Evolutionary conservation across 2,797 vertebrate species (phyloP).

Genomic region (Ispidina lecontei): DNA sequence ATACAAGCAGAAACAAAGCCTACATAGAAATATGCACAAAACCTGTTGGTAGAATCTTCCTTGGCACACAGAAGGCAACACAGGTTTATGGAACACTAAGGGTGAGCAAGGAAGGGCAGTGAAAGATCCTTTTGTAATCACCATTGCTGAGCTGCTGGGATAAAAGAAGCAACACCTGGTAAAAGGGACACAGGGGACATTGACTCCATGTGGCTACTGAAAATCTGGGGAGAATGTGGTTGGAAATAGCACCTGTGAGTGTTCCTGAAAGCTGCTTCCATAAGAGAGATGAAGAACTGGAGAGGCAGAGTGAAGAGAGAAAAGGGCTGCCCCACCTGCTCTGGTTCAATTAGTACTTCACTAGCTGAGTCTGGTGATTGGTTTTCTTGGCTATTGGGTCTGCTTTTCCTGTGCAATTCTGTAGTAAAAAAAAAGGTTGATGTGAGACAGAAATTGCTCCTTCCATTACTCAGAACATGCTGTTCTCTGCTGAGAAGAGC

Average conservation of each 20-base stretch:
- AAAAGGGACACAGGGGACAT: not conserved
- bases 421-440: not conserved
- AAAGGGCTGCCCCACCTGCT: not conserved
- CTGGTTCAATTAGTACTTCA: not conserved
- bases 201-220: not conserved
- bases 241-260: conserved; percentile 26
- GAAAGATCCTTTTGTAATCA: not conserved
- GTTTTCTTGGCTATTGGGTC: not conserved
- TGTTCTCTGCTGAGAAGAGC: conserved; percentile 5
- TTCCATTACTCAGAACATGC: not conserved
- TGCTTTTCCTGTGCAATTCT: not conserved
- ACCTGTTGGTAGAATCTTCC: not conserved
- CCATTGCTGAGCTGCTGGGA: not conserved
- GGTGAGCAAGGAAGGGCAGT: not conserved
- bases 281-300: not conserved
- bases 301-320: not conserved
- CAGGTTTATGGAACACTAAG: not conserved
- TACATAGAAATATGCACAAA: conserved; percentile 11
- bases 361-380: not conserved
- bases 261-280: not conserved
- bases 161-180: not conserved
- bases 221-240: not conserved
- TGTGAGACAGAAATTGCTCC: not conserved
- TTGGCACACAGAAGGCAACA: not conserved
- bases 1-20: not conserved